Evolutionary conservation across 92 coral and sea anemone genomes (phyloP), one percentile per base, ranked within the genome.

Genomic region (Zoanthus solanderi): DNA sequence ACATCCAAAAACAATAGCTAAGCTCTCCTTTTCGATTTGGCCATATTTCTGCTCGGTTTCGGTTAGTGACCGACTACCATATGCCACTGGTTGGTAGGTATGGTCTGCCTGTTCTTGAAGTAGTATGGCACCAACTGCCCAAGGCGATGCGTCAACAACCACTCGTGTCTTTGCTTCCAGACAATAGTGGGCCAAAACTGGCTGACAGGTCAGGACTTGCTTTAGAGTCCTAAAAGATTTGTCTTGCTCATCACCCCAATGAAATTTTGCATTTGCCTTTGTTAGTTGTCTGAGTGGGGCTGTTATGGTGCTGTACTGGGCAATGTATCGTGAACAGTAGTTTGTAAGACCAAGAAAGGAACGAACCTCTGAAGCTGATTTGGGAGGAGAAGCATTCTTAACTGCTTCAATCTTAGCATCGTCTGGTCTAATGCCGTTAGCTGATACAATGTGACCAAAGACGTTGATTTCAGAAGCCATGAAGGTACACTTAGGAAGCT

Each of bases 361-460:
- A 11, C 87, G 78, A 46, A 83, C 91, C 73, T 91, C 91, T 37
- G 91, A 88, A 13, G 94, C 87, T 58, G 78, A 71, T 50, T 88
- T 88, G 48, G 92, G 91, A 6, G 17, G 13, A 45, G 94, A 83
- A 10, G 94, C 87, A 28, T 78, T 85, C 52, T 46, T 28, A n/a
- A 91, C 53, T 1, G 91, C 94, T 78, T 84, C 82, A 65, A 67
- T 76, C 76, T 91, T 91, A 11, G 57, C 74, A 47, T 83, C 34
- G 61, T 89, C 87, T 9, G 92, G 94, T 30, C 44, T 85, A 53
- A 92, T 92, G 7, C 92, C 92, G 2, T 92, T 72, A 29, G 48
- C 90, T 28, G 90, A 89, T 44, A 81, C 87, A 28, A 89, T 89
- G 50, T 89, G 94, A 11, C 94, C 92, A 72, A 89, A 87, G 88